Conservation (phyloP, 2,113 vertebrate genomes). For the Orycteropus afer region DNA sequence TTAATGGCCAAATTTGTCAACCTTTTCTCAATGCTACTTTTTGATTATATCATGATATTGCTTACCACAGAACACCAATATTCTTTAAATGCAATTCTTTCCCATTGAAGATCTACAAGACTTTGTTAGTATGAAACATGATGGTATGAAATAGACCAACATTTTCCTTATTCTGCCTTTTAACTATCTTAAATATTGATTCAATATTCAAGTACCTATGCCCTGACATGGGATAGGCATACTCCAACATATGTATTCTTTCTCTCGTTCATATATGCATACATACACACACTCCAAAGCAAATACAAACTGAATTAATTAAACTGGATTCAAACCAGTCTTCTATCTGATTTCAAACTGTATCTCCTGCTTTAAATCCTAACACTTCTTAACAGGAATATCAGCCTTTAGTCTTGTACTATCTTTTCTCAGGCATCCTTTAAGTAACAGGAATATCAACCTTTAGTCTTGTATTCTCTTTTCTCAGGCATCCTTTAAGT, state of each 20-base stretch:
- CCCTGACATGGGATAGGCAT: not conserved
- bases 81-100: not conserved
- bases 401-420: not conserved
- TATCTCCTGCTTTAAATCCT: not conserved
- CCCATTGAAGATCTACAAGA: not conserved
- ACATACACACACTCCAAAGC: not conserved
- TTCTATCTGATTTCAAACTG: not conserved
- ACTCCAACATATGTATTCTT: not conserved
- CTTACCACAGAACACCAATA: constrained; percentile 24
- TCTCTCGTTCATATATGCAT: not conserved
- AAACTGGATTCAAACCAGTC: not conserved
- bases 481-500: constrained; percentile 3
- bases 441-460: too few species aligned
- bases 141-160: not conserved
- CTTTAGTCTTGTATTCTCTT: not conserved
- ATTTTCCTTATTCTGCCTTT: constrained; percentile 25
- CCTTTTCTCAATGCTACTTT: not conserved
- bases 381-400: not conserved
- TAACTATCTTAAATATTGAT: constrained; percentile 7
- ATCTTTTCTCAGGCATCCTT: not conserved
- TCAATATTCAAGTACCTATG: not conserved
- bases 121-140: not conserved
- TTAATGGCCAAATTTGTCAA: constrained; percentile 30
- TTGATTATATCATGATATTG: not conserved
- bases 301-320: not conserved